phyloP scores from a whole-genome alignment of 2,113 vertebrate genomes.

The Cottus gobio region DNA sequence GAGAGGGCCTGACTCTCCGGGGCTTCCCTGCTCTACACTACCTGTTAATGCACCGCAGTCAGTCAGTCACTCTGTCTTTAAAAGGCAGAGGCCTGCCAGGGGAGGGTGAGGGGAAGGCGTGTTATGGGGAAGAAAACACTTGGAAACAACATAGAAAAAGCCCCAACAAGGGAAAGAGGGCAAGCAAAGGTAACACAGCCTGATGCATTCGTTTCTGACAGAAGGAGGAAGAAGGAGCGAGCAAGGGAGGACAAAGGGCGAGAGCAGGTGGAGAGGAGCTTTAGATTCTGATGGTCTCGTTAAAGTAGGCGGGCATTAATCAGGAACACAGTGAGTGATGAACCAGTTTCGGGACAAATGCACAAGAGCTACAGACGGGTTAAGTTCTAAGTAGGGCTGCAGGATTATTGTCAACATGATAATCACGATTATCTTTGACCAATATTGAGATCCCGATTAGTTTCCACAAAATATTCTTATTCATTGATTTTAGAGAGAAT shows the following conservation, averaged over 20 bases:
- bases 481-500: background rate
- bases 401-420: background rate
- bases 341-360: constrained; percentile 28
- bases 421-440: background rate
- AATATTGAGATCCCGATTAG: background rate
- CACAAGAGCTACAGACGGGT: constrained; percentile 48
- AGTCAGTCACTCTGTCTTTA: constrained; percentile 59
- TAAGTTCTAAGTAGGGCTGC: constrained; percentile 10
- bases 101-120: constrained; percentile 39
- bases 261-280: constrained; percentile 28
- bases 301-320: constrained; percentile 57
- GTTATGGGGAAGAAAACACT: constrained; percentile 49
- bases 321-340: constrained; percentile 40
- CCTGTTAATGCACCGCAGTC: constrained; percentile 68
- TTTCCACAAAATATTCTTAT: background rate
- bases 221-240: constrained; percentile 24
- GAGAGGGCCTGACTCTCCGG: constrained; percentile 54
- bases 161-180: constrained; percentile 31
- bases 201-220: constrained; percentile 44
- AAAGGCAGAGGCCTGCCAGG: constrained; percentile 60
- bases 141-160: constrained; percentile 61
- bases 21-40: constrained; percentile 50
- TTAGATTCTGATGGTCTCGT: constrained; percentile 44
- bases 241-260: background rate
- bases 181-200: constrained; percentile 42